Base-by-base conservation (phyloP, 2,797 vertebrate species). In the Acropternis orthonyx region DNA sequence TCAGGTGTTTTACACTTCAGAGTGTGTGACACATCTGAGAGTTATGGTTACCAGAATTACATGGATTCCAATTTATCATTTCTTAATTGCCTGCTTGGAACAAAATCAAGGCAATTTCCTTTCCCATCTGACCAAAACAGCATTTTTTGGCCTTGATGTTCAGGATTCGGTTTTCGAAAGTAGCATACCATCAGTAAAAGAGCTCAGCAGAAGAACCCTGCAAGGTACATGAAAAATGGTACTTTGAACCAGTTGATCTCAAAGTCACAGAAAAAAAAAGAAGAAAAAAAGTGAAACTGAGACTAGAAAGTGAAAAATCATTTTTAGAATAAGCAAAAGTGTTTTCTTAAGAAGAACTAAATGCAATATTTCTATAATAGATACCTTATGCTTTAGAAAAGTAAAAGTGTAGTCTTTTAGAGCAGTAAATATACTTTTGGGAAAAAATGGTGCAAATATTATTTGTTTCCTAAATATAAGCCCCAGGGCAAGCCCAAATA, bases 61-160 rank as follows among this genome's bases (percentile, higher is more conserved):
- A 74, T 72, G 59, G 67, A 96, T 97, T 96, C 94, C 83, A 97
- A 97, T 98, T 96, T 93, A 97, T 98, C 96, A 97, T 96, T 51
- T 86, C 91, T 95, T 98, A 97, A 98, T 98, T 97, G 94, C 79
- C 85, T 96, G 69, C 84, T 97, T 97, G 97, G 97, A 98, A 96
- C 82, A 96, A 97, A 97, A 95, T 96, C 97, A 97, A 97, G 41
- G 86, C 85, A 93, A 97, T 96, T 97, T 98, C 79, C 93, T 88
- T 96, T 95, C 83, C 94, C 93, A 89, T 95, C 85, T 97, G 97
- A 97, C 95, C 80, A 93, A 94, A 95, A 91, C 26, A 86, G 24
- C 44, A 43, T 91, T 96, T 5, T 7, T 93, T 1, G 9, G 95
- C 95, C 96, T 96, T 96, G 94, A 91, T 85, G 89, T 78, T 94